Evolutionary conservation across 2,113 vertebrate species (phyloP).

Genomic region (Tympanuchus pallidicinctus): DNA sequence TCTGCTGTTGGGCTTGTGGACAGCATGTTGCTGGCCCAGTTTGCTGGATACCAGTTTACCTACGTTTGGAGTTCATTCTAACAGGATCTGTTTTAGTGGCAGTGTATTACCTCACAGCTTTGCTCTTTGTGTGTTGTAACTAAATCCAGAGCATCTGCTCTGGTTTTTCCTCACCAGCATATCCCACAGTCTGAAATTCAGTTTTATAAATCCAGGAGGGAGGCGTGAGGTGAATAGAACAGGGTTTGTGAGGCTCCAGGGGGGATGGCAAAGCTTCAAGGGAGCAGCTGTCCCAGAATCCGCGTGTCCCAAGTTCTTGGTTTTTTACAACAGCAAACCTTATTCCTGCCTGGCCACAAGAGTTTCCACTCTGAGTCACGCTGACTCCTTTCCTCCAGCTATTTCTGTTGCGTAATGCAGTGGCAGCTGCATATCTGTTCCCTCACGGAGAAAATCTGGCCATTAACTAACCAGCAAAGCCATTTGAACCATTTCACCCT

Average conservation of each 20-base stretch:
- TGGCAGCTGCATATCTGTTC: conserved; percentile 22
- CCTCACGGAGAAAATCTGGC: conserved; percentile 48
- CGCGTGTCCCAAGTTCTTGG: not conserved
- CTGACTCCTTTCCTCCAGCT: conserved; percentile 29
- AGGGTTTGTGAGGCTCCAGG: not conserved
- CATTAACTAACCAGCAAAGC: conserved; percentile 12
- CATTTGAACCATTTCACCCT: conserved; percentile 13
- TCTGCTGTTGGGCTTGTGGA: not conserved
- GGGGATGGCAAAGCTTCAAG: not conserved
- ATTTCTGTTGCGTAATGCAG: conserved; percentile 34
- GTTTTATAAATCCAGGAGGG: not conserved
- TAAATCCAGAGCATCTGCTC: not conserved
- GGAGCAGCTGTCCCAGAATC: not conserved
- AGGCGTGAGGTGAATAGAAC: not conserved
- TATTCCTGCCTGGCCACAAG: conserved; percentile 35
- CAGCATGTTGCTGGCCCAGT: not conserved
- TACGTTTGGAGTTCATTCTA: not conserved
- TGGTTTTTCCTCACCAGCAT: not conserved
- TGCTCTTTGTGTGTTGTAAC: not conserved
- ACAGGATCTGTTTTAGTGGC: not conserved
- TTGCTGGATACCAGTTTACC: not conserved
- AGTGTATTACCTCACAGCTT: not conserved
- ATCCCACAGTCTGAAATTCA: not conserved
- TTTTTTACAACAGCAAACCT: conserved; percentile 22
- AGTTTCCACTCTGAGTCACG: conserved; percentile 59